Conservation (phyloP, 2,797 vertebrate genomes). For the Mustela erminea region DNA sequence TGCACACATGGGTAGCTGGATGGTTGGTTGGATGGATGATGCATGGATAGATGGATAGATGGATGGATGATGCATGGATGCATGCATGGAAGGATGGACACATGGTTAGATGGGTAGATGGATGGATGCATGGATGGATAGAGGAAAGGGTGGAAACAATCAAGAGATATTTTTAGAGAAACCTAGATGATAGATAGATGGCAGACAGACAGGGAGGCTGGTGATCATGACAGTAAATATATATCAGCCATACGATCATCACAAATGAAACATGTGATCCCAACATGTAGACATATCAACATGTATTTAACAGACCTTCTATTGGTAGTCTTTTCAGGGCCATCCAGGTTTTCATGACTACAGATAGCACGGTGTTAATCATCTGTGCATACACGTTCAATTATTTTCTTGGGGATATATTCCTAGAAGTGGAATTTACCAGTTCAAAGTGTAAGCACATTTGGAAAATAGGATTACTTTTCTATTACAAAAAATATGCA, state of each 20-base stretch:
- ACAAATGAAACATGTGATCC: neutral
- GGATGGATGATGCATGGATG: no score
- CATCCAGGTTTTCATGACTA: neutral
- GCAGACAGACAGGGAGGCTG: neutral
- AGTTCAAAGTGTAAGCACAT: neutral
- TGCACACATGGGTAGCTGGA: no score
- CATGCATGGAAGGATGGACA: no score
- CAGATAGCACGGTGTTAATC: neutral
- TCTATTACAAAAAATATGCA: neutral
- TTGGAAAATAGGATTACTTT: neutral
- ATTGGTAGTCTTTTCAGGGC: neutral
- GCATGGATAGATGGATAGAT: no score
- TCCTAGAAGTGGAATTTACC: neutral
- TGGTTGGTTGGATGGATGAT: no score
- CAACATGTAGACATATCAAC: neutral
- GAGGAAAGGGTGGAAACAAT: no score
- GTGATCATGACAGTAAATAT: neutral
- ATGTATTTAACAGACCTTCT: neutral
- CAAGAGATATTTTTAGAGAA: no score
- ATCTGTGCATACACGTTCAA: neutral
- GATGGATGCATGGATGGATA: neutral
- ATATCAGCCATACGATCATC: neutral
- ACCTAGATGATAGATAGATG: no score
- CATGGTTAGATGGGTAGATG: no score
- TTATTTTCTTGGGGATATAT: neutral